These are phyloP conservation scores for Drosophila pandora DNA, from an alignment of 1,140 invertebrate species.

Conservation along the genomic window DNA sequence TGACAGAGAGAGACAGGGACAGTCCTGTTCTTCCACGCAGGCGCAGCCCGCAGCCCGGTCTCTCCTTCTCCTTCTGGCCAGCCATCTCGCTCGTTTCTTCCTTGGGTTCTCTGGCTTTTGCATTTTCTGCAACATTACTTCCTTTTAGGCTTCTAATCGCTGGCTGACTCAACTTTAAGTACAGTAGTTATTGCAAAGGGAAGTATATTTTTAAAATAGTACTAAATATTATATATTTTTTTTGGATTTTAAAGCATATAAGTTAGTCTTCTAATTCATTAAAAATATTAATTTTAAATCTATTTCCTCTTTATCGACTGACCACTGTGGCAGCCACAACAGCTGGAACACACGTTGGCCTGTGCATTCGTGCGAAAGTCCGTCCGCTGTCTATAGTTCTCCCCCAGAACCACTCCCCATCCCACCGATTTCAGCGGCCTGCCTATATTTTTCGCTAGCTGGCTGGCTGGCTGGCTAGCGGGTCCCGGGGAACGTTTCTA, in stretches of 20 bases:
- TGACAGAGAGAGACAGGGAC: constrained; percentile 7
- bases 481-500: constrained; percentile 57
- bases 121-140: constrained; percentile 83
- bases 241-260: too few relatives aligned
- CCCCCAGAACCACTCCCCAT: constrained; percentile 15
- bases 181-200: constrained; percentile 4
- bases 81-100: constrained; percentile 3
- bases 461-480: constrained; percentile 4
- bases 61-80: background rate
- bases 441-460: constrained; percentile 31
- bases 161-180: constrained; percentile 64
- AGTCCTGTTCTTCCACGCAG: constrained; percentile 64
- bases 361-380: constrained; percentile 78
- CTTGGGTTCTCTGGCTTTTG: constrained; percentile 32
- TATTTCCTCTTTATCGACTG: background rate
- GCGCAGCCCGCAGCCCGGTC: constrained; percentile 40
- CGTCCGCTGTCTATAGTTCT: constrained; percentile 49
- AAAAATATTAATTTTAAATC: too few relatives aligned
- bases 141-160: constrained; percentile 82
- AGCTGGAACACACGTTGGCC: constrained; percentile 37
- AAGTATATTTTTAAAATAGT: background rate
- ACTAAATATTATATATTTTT: background rate
- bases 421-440: constrained; percentile 35
- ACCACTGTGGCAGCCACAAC: constrained; percentile 27
- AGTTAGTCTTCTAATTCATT: too few relatives aligned